Percentiles rank a stretch among this genome's conserved stretches.
These are phyloP conservation scores for Ibidorhyncha struthersii DNA, from an alignment of 2,113 vertebrate genomes.

Conservation along the genomic window DNA sequence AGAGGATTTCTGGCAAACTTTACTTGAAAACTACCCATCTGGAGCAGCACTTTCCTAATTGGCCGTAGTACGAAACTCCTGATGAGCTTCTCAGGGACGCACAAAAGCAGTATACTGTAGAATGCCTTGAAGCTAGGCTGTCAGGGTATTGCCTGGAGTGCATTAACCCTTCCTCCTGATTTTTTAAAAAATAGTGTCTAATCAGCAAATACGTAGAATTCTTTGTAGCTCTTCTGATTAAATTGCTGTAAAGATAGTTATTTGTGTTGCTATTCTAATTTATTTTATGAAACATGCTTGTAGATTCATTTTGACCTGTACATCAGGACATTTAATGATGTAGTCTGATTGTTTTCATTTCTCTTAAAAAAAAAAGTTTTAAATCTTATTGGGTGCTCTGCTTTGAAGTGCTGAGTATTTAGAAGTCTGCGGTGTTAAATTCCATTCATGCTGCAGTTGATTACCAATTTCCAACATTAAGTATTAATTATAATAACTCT, in stretches of 20 bases:
- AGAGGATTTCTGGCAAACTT: conserved; percentile 62
- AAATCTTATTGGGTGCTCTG: background rate
- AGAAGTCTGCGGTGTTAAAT: background rate
- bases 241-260: background rate
- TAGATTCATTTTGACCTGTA: background rate
- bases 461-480: background rate
- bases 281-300: background rate
- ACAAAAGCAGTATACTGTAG: background rate
- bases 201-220: background rate
- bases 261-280: background rate
- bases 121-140: background rate
- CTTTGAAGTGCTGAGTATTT: background rate
- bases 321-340: background rate
- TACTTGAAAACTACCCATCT: conserved; percentile 42
- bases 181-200: background rate
- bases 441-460: background rate
- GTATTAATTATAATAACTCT: background rate
- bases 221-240: background rate
- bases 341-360: background rate
- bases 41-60: conserved; percentile 32
- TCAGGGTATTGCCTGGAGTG: background rate
- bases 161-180: background rate
- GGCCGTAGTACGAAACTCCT: background rate
- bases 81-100: background rate
- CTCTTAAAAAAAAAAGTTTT: background rate